phyloP scores from a whole-genome alignment of 2,888 invertebrate species.

The Crocallis elinguaria region DNA sequence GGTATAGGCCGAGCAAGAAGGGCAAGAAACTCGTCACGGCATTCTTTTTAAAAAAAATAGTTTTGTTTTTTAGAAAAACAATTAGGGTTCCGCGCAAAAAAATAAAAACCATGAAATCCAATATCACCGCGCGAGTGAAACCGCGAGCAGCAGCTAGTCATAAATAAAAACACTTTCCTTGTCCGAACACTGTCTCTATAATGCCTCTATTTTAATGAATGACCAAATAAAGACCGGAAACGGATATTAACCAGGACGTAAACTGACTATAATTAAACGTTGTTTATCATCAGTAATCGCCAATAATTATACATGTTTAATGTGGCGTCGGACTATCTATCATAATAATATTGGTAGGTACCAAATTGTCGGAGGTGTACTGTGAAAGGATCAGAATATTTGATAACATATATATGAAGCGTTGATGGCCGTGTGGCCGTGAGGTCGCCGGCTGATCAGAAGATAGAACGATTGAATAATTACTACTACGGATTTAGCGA shows the following conservation, averaged over 20 bases:
- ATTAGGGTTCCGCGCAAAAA: no score
- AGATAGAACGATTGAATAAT: no score
- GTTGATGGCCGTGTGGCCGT: no score
- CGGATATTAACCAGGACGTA: constrained; percentile 19
- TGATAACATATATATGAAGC: neutral
- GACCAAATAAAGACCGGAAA: constrained; percentile 17
- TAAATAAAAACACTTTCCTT: neutral
- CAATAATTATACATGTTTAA: constrained; percentile 27
- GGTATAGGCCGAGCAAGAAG: no score
- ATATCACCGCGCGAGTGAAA: no score
- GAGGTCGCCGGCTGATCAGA: no score
- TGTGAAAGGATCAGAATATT: neutral
- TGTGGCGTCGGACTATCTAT: constrained; percentile 13
- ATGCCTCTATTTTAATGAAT: constrained; percentile 14
- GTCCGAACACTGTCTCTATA: neutral
- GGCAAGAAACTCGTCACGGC: no score
- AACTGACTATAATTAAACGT: constrained; percentile 22
- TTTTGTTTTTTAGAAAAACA: no score
- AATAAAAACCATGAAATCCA: no score
- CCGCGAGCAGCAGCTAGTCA: neutral
- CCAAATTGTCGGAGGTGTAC: neutral
- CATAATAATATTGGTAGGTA: constrained; percentile 9
- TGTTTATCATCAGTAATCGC: constrained; percentile 29
- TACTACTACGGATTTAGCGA: no score
- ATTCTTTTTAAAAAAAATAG: no score